Evolutionary conservation across 2,888 invertebrate species (phyloP).

Genomic region (Pyrochroa serraticornis): DNA sequence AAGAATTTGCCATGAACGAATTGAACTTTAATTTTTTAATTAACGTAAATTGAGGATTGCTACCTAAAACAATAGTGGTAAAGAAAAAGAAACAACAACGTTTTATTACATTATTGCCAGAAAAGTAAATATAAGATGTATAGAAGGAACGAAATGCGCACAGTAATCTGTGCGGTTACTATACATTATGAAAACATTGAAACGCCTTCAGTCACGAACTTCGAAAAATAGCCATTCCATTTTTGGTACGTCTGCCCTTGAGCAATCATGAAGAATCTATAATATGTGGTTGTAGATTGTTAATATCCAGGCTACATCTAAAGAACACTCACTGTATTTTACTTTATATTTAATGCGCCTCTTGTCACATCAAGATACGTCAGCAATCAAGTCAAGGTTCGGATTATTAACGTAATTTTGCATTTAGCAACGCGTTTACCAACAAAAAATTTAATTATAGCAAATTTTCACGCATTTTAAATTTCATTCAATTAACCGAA

Average conservation of each 20-base stretch:
- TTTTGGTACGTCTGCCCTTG: constrained; percentile 56
- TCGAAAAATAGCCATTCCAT: constrained; percentile 55
- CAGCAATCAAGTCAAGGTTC: constrained; percentile 39
- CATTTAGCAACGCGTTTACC: not conserved
- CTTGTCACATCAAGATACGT: constrained; percentile 14
- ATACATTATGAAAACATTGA: constrained; percentile 48
- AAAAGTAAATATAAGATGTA: constrained; percentile 18
- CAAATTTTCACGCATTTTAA: no score
- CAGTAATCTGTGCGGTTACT: constrained; percentile 37
- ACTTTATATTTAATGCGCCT: constrained; percentile 6
- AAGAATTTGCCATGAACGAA: no score
- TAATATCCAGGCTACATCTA: constrained; percentile 32
- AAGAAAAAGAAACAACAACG: no score
- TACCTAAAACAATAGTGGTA: no score
- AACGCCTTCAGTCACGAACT: constrained; percentile 50
- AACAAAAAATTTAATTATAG: no score
- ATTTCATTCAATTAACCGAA: no score
- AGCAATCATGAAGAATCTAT: constrained; percentile 51
- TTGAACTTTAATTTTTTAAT: no score
- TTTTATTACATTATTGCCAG: no score
- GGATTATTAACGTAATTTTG: constrained; percentile 35
- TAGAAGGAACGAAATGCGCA: constrained; percentile 22
- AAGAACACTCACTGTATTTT: constrained; percentile 15
- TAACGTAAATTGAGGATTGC: no score
- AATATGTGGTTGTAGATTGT: constrained; percentile 44